Percentiles rank a stretch among this genome's conserved stretches.
phyloP scores from a whole-genome alignment of 2,797 vertebrate species.

The Semaprochilodus insignis region DNA sequence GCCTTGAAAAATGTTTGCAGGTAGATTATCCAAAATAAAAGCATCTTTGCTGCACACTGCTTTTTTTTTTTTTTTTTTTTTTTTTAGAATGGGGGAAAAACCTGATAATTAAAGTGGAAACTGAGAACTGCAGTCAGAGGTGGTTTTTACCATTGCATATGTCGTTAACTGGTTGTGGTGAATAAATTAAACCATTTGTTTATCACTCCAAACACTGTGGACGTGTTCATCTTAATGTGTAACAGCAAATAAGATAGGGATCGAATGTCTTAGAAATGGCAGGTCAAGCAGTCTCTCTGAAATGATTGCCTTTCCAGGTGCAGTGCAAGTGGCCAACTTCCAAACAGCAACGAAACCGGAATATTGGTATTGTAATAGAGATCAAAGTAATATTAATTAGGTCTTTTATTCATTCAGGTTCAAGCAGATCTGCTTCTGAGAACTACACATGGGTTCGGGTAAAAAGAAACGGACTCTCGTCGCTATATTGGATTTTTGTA shows the following conservation, averaged over 20 bases:
- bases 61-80: background rate
- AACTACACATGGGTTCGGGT: background rate
- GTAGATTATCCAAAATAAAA: constrained; percentile 51
- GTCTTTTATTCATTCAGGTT: background rate
- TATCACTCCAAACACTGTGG: background rate
- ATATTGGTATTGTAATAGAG: background rate
- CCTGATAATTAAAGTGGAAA: constrained; percentile 16
- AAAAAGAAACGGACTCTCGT: background rate
- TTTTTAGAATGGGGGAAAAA: constrained; percentile 3
- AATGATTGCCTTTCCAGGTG: background rate
- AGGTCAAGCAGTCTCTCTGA: background rate
- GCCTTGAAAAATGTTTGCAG: constrained; percentile 49
- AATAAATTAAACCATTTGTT: constrained; percentile 13
- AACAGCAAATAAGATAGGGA: background rate
- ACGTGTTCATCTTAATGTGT: background rate
- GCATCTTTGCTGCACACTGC: background rate
- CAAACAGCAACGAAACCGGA: background rate
- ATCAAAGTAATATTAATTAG: background rate
- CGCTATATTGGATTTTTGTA: background rate
- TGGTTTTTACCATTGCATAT: constrained; percentile 1
- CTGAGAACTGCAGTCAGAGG: background rate
- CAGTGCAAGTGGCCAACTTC: background rate
- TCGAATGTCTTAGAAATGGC: background rate
- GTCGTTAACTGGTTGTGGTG: background rate
- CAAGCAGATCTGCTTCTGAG: background rate